A percentile compares a stretch with the other conserved stretches of the same genome.
phyloP scores from a whole-genome alignment of 2,113 vertebrate genomes.

The Astatoreochromis straeleni region DNA sequence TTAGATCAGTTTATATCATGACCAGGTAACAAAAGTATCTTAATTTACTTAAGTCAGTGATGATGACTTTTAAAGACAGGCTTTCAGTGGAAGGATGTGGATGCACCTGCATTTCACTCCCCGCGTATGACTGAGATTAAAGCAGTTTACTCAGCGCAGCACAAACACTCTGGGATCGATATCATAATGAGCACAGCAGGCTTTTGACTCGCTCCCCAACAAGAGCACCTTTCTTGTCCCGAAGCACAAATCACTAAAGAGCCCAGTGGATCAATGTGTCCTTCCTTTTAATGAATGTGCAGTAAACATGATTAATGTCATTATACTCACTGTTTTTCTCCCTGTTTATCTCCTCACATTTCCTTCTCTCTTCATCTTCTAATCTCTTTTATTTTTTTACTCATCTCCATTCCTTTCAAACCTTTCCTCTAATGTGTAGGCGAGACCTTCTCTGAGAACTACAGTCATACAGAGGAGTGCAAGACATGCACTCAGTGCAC shows the following conservation, averaged over 20 bases:
- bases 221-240: conserved; percentile 50
- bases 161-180: conserved; percentile 55
- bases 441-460: conserved; percentile 85
- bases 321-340: conserved; percentile 30
- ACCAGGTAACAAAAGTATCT: not conserved
- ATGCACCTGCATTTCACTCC: not conserved
- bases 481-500: conserved; percentile 80
- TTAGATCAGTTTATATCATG: not conserved
- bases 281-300: conserved; percentile 53
- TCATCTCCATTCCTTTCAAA: not conserved
- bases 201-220: conserved; percentile 24
- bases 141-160: conserved; percentile 30
- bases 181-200: conserved; percentile 43
- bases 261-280: conserved; percentile 63
- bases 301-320: conserved; percentile 63
- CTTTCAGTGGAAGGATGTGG: not conserved
- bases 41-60: not conserved
- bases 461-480: conserved; percentile 84
- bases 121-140: conserved; percentile 2
- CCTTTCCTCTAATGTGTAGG: conserved; percentile 55
- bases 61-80: not conserved
- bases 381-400: not conserved
- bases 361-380: not conserved
- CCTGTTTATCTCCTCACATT: conserved; percentile 24
- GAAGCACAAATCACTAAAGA: conserved; percentile 46